Conservation (phyloP, 2,888 invertebrate species). For the Dione juno region DNA sequence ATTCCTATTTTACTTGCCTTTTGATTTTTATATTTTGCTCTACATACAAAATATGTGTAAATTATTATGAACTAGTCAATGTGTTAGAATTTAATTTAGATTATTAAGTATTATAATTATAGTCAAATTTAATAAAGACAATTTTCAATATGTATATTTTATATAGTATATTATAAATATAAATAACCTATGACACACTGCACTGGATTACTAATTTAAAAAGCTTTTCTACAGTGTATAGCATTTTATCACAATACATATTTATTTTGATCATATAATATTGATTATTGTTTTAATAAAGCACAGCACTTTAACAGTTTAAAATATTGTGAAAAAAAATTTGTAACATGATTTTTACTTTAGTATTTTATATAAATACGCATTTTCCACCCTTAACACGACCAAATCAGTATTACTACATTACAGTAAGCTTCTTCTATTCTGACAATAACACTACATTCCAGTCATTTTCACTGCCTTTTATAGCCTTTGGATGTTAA, state of each 20-base stretch:
- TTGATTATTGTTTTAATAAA: background rate
- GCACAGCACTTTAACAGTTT: background rate
- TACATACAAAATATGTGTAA: conserved; percentile 20
- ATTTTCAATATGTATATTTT: background rate
- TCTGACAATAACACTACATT: conserved; percentile 41
- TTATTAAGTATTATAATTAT: conserved; percentile 20
- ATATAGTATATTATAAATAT: background rate
- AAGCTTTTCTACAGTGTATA: background rate
- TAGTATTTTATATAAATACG: too few relatives aligned
- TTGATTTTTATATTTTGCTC: conserved; percentile 7
- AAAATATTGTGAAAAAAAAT: too few relatives aligned
- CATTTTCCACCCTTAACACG: too few relatives aligned
- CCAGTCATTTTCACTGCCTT: conserved; percentile 36
- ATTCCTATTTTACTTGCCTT: conserved; percentile 26
- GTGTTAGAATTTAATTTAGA: conserved; percentile 29
- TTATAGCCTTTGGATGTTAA: conserved; percentile 1
- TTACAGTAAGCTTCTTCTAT: conserved; percentile 33
- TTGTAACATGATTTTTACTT: too few relatives aligned
- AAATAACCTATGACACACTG: background rate
- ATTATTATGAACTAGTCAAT: conserved; percentile 44
- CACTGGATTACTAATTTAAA: background rate
- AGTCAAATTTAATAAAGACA: conserved; percentile 7
- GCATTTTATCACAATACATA: background rate
- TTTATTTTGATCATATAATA: background rate
- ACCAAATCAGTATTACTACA: conserved; percentile 38